Base-by-base conservation (phyloP, 1,140 invertebrate genomes). In the Penaeus indicus region DNA sequence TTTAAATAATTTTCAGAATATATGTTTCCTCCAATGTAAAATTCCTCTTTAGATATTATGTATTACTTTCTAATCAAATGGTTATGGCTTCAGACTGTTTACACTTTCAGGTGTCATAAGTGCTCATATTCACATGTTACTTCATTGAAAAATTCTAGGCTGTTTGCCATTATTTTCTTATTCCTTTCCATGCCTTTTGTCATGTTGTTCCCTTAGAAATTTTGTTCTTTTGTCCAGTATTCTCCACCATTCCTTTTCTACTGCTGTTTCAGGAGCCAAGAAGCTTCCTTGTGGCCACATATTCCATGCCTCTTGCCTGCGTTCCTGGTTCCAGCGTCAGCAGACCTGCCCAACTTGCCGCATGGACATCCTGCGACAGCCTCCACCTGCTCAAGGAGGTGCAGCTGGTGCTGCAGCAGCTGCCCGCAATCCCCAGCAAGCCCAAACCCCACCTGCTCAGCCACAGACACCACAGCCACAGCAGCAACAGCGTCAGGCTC, bases 281-380 rank as follows among this genome's bases (percentile, higher is more conserved):
- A 99, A 99, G 92, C 94, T 99, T 85, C 99, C 99, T 0, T 99
- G 99, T 94, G 98, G 99, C 93, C 99, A 99, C 93, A 99, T 99
- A 92, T 99, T 99, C 94, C 99, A 99, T 93, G 97, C 98, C 38
- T 96, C 97, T 60, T 99, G 99, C 93, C 94, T 99, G n/a, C 95
- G 99, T 16, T 98, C 98, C 8, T 99, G 99, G 99, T 99, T 99
- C 93, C 99, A 99, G 94, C 95, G 99, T 19, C 99, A 99, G 93
- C 99, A 99, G 94, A 99, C 99, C 0, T 99, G 99, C 93, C 99
- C 99, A 10, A 99, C 99, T 1, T 99, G 99, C 93, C 95, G 99
- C 27, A 95, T 99, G 77, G 99, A 99, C 93, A 98, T 99, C 91
- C 93, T 99, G 89, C 95, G 97, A 82, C 95, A 95, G 27, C 94